Evolutionary conservation across 2,797 vertebrate species (phyloP), one percentile per base, ranked within the genome.

Genomic region (Cynodonichthys magdalenae): DNA sequence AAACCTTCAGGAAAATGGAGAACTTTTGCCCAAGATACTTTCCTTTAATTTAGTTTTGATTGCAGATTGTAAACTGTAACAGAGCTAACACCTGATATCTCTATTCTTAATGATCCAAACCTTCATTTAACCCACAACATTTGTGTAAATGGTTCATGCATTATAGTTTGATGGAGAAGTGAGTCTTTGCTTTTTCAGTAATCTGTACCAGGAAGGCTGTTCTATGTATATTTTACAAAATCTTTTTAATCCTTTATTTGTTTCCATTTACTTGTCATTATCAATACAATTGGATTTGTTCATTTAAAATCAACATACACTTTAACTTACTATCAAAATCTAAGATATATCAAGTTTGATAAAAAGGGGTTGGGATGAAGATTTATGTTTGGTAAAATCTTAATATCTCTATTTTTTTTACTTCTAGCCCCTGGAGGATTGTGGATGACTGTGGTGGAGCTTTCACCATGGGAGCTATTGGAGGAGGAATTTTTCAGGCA

Each of bases 371-470:
- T 47, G 6, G 47, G 18, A 14, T 44, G 12, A 6, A 31, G 9
- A 41, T n/a, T 34, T 39, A 34, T 2, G 1, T 24, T 12, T 62
- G 7, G 45, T 19, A 12, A 39, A 39, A 24, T 5, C 8, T 36
- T 14, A 39, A 36, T 53, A 60, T 61, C 4, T 0, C 1, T 56
- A 1, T 46, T 53, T 62, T 47, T 39, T 66, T 0, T 79, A 65
- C 53, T 73, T 86, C 39, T 59, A 99, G 97, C 73, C 97, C 97
- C 27, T 99, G 97, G 97, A 93, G 97, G 87, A 99, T 99, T 56
- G 96, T 99, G 50, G 97, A 99, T 36, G 97, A 99, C 82, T 99
- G 96, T 27, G 97, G 97, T 4, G 97, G 97, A 0, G 97, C 97
- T 50, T 99, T 99, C 84, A 98, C 97, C 0, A 99, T 99, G 97